Evolutionary conservation across 2,888 invertebrate genomes (phyloP), one percentile per base, ranked within the genome.

Genomic region (Drosophila greeni): DNA sequence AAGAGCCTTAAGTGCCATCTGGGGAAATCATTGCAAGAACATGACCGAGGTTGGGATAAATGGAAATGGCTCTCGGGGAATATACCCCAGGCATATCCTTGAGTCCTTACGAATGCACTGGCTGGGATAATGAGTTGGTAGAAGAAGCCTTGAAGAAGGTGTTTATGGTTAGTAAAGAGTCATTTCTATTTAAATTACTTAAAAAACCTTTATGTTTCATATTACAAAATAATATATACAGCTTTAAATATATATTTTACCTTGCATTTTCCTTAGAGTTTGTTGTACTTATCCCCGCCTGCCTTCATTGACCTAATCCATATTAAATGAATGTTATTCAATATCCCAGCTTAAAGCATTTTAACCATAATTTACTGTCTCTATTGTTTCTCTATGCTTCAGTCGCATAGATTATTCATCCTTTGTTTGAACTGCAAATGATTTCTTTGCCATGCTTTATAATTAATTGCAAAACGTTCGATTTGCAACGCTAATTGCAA

Each of bases 401-500:
- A 26, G 9, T 29, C 53, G 36, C 54, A 40, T 66, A 29, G 42
- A 52, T 66, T 66, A 62, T 62, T 53, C 62, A 66, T 49, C 65
- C 52, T 52, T 70, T 69, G 61, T 48, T 70, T 57, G 36, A 68
- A 29, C 52, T 36, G 61, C 42, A 62, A 65, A 62, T 62, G 51
- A 62, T 62, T 62, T 62, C 61, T 62, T 62, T 62, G 66, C 66
- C 61, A 60, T 43, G 56, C 57, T 78, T 66, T 75, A 62, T 73
- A 84, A 84, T 82, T 78, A 82, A 82, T 76, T 70, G 74, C 47
- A 48, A 75, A 58, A 67, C 65, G 71, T 76, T 73, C 69, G 67
- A 76, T 84, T 72, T 79, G 62, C 56, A 48, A 52, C 76, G 64
- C 64, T 75, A 82, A 82, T 82, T 78, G 79, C 79, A 82, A 79